These are phyloP conservation scores for Crypturellus undulatus DNA, from an alignment of 2,113 vertebrate genomes.

Conservation along the genomic window DNA sequence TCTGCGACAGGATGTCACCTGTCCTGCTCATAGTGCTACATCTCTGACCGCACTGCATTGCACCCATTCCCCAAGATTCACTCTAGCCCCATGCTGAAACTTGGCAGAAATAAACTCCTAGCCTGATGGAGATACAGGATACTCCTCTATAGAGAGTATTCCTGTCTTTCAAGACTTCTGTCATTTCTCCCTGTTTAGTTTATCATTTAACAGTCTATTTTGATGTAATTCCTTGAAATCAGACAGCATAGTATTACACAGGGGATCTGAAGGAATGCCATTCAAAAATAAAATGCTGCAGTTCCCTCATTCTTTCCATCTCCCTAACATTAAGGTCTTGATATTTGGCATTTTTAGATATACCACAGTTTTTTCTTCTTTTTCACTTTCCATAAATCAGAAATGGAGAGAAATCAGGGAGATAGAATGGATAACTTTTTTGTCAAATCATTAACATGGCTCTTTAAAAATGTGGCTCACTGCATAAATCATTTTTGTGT, in stretches of 20 bases:
- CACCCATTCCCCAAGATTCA: neutral
- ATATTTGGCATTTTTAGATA: neutral
- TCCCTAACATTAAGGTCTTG: neutral
- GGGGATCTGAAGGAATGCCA: neutral
- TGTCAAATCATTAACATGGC: neutral
- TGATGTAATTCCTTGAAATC: neutral
- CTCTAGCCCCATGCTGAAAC: neutral
- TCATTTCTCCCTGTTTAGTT: neutral
- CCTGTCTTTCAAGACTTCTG: neutral
- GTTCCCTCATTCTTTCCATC: neutral
- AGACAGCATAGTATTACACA: neutral
- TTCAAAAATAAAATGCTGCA: neutral
- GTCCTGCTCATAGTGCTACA: neutral
- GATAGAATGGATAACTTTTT: neutral
- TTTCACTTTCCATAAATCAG: neutral
- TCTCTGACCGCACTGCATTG: neutral
- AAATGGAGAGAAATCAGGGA: neutral
- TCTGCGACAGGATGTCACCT: neutral
- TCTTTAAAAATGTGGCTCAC: neutral
- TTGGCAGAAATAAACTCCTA: neutral
- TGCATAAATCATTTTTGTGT: neutral
- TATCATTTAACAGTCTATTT: neutral
- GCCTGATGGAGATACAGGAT: neutral
- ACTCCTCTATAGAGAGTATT: neutral
- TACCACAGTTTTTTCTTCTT: neutral